Percentiles rank a stretch among this genome's conserved stretches.
These are phyloP conservation scores for Tenthredo distinguenda DNA, from an alignment of 2,888 invertebrate species.

Conservation along the genomic window DNA sequence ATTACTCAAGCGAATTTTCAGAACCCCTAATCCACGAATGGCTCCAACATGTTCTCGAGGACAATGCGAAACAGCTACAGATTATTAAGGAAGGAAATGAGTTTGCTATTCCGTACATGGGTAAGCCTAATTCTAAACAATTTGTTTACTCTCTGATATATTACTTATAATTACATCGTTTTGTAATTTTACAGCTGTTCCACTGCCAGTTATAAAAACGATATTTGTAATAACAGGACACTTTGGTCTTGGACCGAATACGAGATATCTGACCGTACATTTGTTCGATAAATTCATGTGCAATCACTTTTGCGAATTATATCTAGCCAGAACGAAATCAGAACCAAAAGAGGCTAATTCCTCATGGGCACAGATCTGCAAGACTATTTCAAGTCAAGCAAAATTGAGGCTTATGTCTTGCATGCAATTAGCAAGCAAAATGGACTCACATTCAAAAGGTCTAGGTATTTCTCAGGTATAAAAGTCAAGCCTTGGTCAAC, in stretches of 20 bases:
- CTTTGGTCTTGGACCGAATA: slow-evolving; percentile 64
- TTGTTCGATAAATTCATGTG: slow-evolving; percentile 71
- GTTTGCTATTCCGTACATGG: slow-evolving; percentile 68
- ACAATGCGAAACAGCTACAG: slow-evolving; percentile 60
- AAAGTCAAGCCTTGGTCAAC: background rate
- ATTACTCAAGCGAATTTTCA: slow-evolving; percentile 40
- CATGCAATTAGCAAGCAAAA: slow-evolving; percentile 73
- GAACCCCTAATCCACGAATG: slow-evolving; percentile 67
- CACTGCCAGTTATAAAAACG: slow-evolving; percentile 62
- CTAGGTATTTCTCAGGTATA: slow-evolving; percentile 66
- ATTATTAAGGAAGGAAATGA: slow-evolving; percentile 59
- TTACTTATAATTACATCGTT: background rate
- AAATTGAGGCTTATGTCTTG: slow-evolving; percentile 70
- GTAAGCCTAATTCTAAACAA: slow-evolving; percentile 56
- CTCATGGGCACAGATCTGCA: slow-evolving; percentile 60
- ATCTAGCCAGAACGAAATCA: slow-evolving; percentile 50
- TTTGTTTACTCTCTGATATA: background rate
- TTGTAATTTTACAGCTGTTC: slow-evolving; percentile 63
- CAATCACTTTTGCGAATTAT: slow-evolving; percentile 66
- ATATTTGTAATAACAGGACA: slow-evolving; percentile 67
- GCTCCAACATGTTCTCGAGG: slow-evolving; percentile 65
- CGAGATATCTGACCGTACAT: slow-evolving; percentile 70
- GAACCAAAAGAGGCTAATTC: slow-evolving; percentile 21
- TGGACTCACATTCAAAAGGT: slow-evolving; percentile 65
- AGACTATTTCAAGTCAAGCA: slow-evolving; percentile 62